Evolutionary conservation across 2,888 invertebrate species (phyloP), one percentile per base, ranked within the genome.

Genomic region (Bellardia pandia): DNA sequence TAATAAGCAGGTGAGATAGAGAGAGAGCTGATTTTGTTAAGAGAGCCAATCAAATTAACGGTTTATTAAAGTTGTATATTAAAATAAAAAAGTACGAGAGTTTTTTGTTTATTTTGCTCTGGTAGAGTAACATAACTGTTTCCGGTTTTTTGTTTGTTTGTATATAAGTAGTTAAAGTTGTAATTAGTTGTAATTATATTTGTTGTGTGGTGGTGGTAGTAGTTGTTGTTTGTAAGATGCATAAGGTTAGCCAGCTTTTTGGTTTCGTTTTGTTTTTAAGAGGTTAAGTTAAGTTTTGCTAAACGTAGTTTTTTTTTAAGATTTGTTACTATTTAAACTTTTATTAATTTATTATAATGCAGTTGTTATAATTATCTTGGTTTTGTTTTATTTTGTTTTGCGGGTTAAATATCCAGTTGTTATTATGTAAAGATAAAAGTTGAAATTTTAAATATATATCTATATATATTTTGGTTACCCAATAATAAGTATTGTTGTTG

Each of bases 211-310:
- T 83, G 56, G 83, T 83, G 53, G 78, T 80, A 62, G 58, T 76
- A 48, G 64, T 83, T 80, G 79, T 83, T 76, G 8, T 79, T 72
- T 83, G 77, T 83, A 71, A 60, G 85, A 85, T 87, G 85, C 87
- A 75, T 85, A 85, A 87, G 80, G 84, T 74, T 85, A 74, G 86
- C 86, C 86, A 87, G 87, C 85, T 74, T 81, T 87, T 82, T 81
- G 83, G 77, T 77, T 69, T 83, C 71, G 77, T 77, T 83, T 69
- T 60, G 51, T 74, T 74, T 48, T 58, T 72, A 45, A 75, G 76
- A 76, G 69, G 62, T 83, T 85, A 56, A 62, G 42, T 56, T 85
- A 74, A 78, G 33, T 83, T 74, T 79, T 68, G 23, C 69, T 75
- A 75, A 60, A 74, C 68, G 42, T 74, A 85, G 68, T 68, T 79